phyloP scores from a whole-genome alignment of 2,888 invertebrate species.

The Rugalucina vietnamica region DNA sequence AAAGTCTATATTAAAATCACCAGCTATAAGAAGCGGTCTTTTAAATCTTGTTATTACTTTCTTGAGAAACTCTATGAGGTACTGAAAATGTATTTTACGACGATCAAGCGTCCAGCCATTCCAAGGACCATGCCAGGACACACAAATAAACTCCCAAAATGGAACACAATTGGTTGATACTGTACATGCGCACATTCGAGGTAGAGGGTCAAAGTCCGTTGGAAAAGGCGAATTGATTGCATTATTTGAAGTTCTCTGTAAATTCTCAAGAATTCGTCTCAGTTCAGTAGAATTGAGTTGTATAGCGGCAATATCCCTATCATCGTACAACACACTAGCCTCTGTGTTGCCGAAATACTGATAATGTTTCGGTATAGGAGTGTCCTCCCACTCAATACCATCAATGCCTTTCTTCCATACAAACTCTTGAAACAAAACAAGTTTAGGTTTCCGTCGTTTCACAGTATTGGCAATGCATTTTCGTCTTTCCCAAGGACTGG shows the following conservation, averaged over 20 bases:
- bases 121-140: constrained; percentile 54
- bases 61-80: constrained; percentile 46
- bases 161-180: constrained; percentile 24
- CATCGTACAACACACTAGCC: constrained; percentile 44
- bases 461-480: constrained; percentile 37
- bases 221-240: constrained; percentile 27
- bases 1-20: constrained; percentile 51
- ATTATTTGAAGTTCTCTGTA: constrained; percentile 44
- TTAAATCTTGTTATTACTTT: constrained; percentile 39
- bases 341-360: constrained; percentile 34
- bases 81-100: constrained; percentile 38
- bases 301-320: constrained; percentile 12
- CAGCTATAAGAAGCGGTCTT: constrained; percentile 43
- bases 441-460: constrained; percentile 20
- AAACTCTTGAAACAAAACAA: constrained; percentile 54
- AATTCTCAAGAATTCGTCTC: constrained; percentile 20
- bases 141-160: constrained; percentile 45
- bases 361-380: constrained; percentile 40
- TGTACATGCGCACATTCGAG: constrained; percentile 36
- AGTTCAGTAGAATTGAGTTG: constrained; percentile 29
- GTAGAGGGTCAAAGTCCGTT: constrained; percentile 40
- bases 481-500: constrained; percentile 31
- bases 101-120: constrained; percentile 11
- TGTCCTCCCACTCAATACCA: constrained; percentile 36
- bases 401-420: constrained; percentile 33